Evolutionary conservation across 1,140 invertebrate genomes (phyloP), one percentile per base, ranked within the genome.

Genomic region (Drosophila nikananu): DNA sequence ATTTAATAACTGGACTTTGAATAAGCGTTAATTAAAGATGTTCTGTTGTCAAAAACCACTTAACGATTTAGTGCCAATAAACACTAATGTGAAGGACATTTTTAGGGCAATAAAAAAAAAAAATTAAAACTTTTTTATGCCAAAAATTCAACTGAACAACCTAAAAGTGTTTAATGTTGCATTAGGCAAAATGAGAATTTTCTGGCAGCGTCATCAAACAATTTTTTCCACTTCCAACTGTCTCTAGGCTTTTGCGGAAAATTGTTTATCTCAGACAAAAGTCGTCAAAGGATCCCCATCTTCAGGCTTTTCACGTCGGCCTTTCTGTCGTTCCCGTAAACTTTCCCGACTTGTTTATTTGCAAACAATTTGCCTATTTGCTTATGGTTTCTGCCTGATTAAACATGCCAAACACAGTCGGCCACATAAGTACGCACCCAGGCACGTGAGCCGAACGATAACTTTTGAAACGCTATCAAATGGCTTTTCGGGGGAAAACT

Each of bases 301-400:
- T 10, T 35, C 15, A 15, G 32, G 37, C 37, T 23, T 57, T 41
- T 9, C 51, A 58, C 35, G 64, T 68, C 42, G 52, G 41, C 51
- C 23, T 57, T 71, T 68, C 35, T n/a, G 39, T 21, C 27, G 44
- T 59, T 73, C 30, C 62, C 51, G 57, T 70, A 62, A 78, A 78
- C 63, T 78, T 78, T 78, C 51, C 37, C 12, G 64, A 54, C 57
- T 78, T 60, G 75, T 52, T 66, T 70, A 64, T 80, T 61, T 74
- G 41, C 60, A 59, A 79, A 79, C 54, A 75, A 80, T 82, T 64
- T 84, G 70, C 65, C 62, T 75, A 89, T 87, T 87, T 87, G 66
- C 65, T 64, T 64, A 80, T 64, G 81, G 62, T 71, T 89, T 83
- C 68, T 54, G 42, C 61, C 68, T 75, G 80, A 83, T 87, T 87